Base-by-base conservation (phyloP, 2,797 vertebrate species). In the Pagetopsis macropterus region DNA sequence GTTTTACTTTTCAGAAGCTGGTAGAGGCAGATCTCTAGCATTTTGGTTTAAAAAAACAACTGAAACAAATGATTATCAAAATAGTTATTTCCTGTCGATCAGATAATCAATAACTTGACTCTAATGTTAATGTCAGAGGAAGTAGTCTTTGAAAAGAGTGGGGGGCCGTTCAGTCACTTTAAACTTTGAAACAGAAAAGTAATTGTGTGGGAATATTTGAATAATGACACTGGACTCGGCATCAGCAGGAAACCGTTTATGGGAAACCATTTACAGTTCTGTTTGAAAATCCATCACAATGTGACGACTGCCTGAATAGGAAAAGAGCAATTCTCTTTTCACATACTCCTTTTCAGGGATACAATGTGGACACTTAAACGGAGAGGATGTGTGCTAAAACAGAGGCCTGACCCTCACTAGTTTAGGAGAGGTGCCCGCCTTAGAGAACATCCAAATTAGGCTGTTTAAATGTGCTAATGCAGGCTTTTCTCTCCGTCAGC, bases 291-390 rank as follows among this genome's bases (percentile, higher is more conserved):
- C 16, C 31, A 17, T 57, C 37, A 27, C n/a, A 50, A 11, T 40
- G 45, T 44, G 43, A 51, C 70, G 62, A n/a, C 45, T 41, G n/a
- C 14, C 12, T 44, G 19, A 65, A 61, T 12, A 67, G 61, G 71
- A 82, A 77, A 71, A 65, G 49, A 33, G 19, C 37, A 49, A 45
- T 64, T 72, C n/a, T 50, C 60, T 65, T 21, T 76, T 74, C 54
- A 70, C 60, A 57, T 72, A 41, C 54, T 59, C 51, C 65, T 70
- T 37, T 78, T 78, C 49, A 75, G 46, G 17, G 37, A 73, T 43
- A 54, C 58, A 75, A 23, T 82, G 72, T 82, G 57, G 62, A 59
- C 41, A 59, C 63, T 72, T 73, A 65, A 72, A 64, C 48, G 43
- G 49, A 70, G 33, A 82, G 58, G 58, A 82, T 79, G 70, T 72